These are phyloP conservation scores for Kuschelorhynchus macadamiae DNA, from an alignment of 2,888 invertebrate genomes.

Conservation along the genomic window DNA sequence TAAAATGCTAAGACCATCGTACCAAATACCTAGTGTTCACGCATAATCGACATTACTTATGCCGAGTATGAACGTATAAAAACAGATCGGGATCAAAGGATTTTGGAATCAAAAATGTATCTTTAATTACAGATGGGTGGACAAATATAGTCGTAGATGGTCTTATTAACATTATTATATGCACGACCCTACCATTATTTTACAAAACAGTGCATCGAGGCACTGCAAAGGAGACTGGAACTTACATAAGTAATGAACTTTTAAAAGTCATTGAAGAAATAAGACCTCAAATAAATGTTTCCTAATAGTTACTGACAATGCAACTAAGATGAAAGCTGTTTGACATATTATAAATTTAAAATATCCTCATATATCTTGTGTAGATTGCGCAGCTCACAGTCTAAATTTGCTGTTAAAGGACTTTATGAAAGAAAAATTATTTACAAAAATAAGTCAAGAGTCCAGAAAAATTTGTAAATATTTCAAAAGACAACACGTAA, in stretches of 20 bases:
- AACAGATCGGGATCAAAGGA: background rate
- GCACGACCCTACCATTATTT: background rate
- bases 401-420: background rate
- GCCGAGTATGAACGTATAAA: background rate
- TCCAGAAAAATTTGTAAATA: slow-evolving; percentile 1
- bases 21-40: background rate
- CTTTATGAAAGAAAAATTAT: slow-evolving; percentile 4
- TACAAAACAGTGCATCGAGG: too few relatives aligned
- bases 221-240: too few relatives aligned
- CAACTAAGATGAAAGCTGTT: background rate
- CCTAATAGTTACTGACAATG: too few relatives aligned
- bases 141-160: background rate
- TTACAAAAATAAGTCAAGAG: background rate
- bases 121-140: background rate
- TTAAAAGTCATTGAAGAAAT: background rate
- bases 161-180: slow-evolving; percentile 1
- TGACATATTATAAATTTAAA: background rate
- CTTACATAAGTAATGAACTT: background rate
- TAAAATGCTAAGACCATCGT: background rate
- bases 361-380: background rate
- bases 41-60: background rate
- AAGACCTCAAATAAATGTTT: background rate
- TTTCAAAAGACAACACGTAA: background rate
- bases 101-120: background rate
- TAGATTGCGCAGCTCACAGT: slow-evolving; percentile 1